A percentile compares a stretch with the other conserved stretches of the same genome.
phyloP scores from a whole-genome alignment of 1,140 invertebrate genomes.

The Drosophila bifasciata region DNA sequence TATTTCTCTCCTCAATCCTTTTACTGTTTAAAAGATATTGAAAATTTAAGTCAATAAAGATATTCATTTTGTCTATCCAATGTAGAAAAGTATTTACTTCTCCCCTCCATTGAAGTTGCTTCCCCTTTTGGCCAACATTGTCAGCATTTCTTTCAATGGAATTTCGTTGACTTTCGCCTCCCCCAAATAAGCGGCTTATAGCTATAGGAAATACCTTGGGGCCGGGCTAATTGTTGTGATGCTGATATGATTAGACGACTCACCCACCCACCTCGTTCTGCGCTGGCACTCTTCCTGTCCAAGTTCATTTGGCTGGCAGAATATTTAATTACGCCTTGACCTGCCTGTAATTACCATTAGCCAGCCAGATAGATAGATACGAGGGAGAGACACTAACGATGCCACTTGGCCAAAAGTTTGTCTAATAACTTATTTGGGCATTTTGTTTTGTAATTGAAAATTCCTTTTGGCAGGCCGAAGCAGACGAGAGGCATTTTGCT shows the following conservation, averaged over 20 bases:
- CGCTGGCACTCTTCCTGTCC: constrained; percentile 20
- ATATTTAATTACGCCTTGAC: constrained; percentile 64
- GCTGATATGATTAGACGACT: constrained; percentile 45
- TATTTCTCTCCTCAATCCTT: too few relatives aligned
- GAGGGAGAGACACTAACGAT: background rate
- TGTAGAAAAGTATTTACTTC: too few relatives aligned
- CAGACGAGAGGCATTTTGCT: constrained; percentile 27
- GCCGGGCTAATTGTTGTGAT: constrained; percentile 16
- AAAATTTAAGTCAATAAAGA: too few relatives aligned
- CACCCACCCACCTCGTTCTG: constrained; percentile 9
- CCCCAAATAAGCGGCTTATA: background rate
- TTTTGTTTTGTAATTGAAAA: constrained; percentile 74
- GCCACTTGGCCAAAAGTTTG: constrained; percentile 52
- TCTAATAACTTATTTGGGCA: constrained; percentile 71
- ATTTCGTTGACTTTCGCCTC: too few relatives aligned
- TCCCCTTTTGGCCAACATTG: too few relatives aligned
- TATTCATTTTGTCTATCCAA: too few relatives aligned
- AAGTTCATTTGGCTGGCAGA: constrained; percentile 37
- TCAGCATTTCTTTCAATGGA: too few relatives aligned
- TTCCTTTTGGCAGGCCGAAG: constrained; percentile 54
- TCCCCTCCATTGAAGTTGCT: too few relatives aligned
- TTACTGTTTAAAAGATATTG: too few relatives aligned
- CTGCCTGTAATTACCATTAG: constrained; percentile 49
- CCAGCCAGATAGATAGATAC: constrained; percentile 6
- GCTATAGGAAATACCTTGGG: background rate